Evolutionary conservation across 2,888 invertebrate species (phyloP), one percentile per base, ranked within the genome.

Genomic region (Limenitis camilla): DNA sequence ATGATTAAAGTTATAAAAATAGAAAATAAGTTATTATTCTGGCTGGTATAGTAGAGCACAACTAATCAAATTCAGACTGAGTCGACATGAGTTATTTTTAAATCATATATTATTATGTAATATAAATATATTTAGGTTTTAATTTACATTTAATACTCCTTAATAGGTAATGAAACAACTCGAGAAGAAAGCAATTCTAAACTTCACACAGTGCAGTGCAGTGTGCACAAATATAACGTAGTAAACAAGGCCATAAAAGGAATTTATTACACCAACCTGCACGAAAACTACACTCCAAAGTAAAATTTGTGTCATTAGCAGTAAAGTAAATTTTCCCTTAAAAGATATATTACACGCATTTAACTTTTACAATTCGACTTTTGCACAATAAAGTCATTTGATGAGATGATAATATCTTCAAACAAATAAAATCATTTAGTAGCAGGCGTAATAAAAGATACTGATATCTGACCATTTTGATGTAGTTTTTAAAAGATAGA

Each of bases 161-260:
- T 40, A 6, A 6, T n/a, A 11, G 28, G 19, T 11, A n/a, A 33
- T 6, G 28, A 11, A 39, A 33, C 11, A 32, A 39, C 33, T 41
- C n/a, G 36, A 42, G 27, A 39, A 36, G 35, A 30, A 55, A 45
- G 46, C 40, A 43, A 19, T 47, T 49, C 29, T 19, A 40, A 40
- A 38, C 10, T 44, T 38, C 19, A 19, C 43, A 49, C 42, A 51
- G 51, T 40, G 33, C 40, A 51, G 5, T 42, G n/a, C 43, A 28
- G 19, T 49, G 33, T 45, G 53, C 39, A 40, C 48, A 39, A 42
- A 52, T 52, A 51, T 46, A 53, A 52, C 45, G 45, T 49, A 42
- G 48, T 51, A 54, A 54, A 52, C 48, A 56, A 40, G 40, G 47
- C 56, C 52, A 56, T 56, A 45, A 56, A 48, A 27, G 27, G 29